phyloP scores from a whole-genome alignment of 2,797 vertebrate genomes.

The Salmo trutta region DNA sequence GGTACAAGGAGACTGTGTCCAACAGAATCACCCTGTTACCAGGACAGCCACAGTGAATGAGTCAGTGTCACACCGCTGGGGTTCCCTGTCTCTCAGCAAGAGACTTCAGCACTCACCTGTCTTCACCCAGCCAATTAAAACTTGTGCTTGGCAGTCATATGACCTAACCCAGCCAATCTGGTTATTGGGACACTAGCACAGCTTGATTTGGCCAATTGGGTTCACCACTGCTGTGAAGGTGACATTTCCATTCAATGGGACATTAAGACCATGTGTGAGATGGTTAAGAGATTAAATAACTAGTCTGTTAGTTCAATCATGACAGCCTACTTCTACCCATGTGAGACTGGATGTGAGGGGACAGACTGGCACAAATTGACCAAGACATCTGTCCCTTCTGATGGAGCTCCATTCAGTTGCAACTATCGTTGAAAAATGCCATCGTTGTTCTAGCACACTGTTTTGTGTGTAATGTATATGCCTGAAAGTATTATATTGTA shows the following conservation, averaged over 20 bases:
- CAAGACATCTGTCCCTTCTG: neutral
- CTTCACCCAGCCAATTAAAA: constrained; percentile 27
- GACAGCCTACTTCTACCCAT: neutral
- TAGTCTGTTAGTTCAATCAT: neutral
- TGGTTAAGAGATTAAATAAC: neutral
- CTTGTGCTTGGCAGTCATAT: neutral
- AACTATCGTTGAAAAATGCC: neutral
- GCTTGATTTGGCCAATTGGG: constrained; percentile 27
- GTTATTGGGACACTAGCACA: neutral
- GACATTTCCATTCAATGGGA: constrained; percentile 36
- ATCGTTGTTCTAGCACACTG: neutral
- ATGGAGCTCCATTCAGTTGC: no score
- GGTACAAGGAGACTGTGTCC: constrained; percentile 60
- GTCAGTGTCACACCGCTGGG: constrained; percentile 39
- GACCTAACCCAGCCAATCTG: neutral
- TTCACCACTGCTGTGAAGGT: constrained; percentile 16
- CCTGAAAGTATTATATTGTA: neutral
- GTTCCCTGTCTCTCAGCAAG: constrained; percentile 25
- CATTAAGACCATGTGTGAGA: constrained; percentile 22
- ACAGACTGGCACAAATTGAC: neutral
- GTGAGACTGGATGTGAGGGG: constrained; percentile 1
- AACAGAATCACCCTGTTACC: constrained; percentile 60
- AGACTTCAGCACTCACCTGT: neutral
- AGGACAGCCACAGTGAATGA: constrained; percentile 39
- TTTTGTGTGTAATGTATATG: neutral